Conservation (phyloP, 2,113 vertebrate genomes). For the Sialia sialis region DNA sequence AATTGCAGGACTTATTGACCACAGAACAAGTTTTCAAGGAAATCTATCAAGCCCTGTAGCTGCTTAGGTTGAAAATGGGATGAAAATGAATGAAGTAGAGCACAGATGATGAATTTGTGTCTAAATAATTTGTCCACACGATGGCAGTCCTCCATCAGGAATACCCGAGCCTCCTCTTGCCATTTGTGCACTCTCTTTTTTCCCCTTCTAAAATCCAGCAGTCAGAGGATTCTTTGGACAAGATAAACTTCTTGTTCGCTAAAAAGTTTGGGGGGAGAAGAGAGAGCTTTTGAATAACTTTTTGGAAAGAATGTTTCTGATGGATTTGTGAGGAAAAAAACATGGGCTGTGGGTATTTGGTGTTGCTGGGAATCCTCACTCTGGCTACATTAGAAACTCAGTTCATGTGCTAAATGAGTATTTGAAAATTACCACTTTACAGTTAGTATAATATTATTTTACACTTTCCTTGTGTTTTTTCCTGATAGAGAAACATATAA, state of each 20-base stretch:
- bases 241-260: neutral
- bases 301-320: neutral
- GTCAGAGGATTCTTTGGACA: neutral
- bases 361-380: neutral
- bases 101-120: neutral
- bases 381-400: neutral
- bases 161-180: neutral
- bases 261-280: neutral
- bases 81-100: neutral
- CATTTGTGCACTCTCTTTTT: neutral
- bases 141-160: neutral
- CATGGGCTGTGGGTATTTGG: accelerated
- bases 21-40: neutral
- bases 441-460: neutral
- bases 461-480: neutral
- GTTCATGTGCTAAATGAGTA: neutral
- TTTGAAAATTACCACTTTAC: neutral
- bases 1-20: neutral
- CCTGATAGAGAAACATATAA: neutral
- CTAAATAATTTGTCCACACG: constrained; percentile 9
- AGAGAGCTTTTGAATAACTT: neutral
- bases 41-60: neutral
- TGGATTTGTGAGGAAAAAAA: neutral
- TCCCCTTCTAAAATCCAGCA: neutral
- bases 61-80: neutral